Percentiles rank a stretch among this genome's conserved stretches.
These are phyloP conservation scores for Laothoe populi DNA, from an alignment of 2,888 invertebrate genomes.

Conservation along the genomic window DNA sequence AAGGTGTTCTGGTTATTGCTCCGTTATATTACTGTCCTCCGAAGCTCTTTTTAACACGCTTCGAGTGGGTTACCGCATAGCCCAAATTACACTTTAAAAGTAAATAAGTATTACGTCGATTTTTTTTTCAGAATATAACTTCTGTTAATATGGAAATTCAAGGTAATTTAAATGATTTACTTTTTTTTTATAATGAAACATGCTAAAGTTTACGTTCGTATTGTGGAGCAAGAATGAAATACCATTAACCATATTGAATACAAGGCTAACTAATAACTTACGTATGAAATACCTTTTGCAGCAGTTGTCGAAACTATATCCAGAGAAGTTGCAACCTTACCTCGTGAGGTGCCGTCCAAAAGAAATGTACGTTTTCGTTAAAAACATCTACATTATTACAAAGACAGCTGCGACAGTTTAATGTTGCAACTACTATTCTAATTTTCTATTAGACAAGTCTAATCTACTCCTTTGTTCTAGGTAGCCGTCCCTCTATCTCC, in stretches of 20 bases:
- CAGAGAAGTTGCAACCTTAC: constrained; percentile 55
- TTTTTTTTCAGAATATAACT: constrained; percentile 50
- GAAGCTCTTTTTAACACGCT: too few species aligned
- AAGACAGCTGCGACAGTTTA: too few species aligned
- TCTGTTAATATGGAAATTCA: constrained; percentile 63
- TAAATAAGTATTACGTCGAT: neutral
- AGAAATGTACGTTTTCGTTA: constrained; percentile 52
- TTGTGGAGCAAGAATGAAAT: too few species aligned
- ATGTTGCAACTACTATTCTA: neutral
- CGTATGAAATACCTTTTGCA: constrained; percentile 36
- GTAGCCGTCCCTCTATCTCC: constrained; percentile 58
- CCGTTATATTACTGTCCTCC: too few species aligned
- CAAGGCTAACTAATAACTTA: too few species aligned
- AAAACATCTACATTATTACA: too few species aligned
- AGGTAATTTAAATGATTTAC: too few species aligned
- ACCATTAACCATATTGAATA: too few species aligned
- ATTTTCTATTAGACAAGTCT: neutral
- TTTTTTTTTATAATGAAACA: too few species aligned
- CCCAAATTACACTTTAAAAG: neutral
- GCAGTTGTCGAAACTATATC: constrained; percentile 62
- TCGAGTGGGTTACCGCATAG: too few species aligned
- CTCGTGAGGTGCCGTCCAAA: constrained; percentile 39
- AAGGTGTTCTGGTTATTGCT: too few species aligned
- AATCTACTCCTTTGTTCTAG: constrained; percentile 52
- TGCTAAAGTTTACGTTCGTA: too few species aligned